Percentiles rank a stretch among this genome's conserved stretches.
Conservation (phyloP, 2,113 vertebrate species). For the Crotalus horridus region DNA sequence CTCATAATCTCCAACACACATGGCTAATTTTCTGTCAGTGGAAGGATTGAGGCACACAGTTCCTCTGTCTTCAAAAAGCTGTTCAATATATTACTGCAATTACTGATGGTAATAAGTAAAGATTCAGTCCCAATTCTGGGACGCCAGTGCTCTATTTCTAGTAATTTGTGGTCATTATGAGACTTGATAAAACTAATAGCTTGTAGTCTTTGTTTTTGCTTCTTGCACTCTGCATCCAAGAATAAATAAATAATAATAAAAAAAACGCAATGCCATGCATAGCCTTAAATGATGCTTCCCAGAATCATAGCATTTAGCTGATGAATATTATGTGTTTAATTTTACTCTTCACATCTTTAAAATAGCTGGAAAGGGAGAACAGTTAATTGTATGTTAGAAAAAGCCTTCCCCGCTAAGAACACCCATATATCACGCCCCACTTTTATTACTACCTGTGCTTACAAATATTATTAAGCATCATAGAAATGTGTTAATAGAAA, state of each 20-base stretch:
- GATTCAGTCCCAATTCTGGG: neutral
- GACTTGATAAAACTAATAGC: neutral
- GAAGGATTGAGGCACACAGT: neutral
- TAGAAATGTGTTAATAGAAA: neutral
- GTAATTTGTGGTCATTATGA: constrained; percentile 46
- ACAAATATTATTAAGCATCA: neutral
- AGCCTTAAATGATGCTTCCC: neutral
- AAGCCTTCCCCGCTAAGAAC: neutral
- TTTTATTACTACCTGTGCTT: neutral
- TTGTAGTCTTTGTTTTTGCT: neutral
- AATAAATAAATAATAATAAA: neutral
- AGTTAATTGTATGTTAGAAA: neutral
- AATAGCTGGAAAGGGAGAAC: neutral
- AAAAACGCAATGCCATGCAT: too few relatives aligned
- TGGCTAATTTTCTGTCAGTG: neutral
- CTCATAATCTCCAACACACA: neutral
- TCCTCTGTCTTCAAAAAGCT: neutral
- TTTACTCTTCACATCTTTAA: neutral
- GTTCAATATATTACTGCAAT: neutral
- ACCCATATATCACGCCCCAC: neutral
- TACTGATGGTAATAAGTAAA: neutral
- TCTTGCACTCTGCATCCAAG: constrained; percentile 23
- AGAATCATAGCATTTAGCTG: constrained; percentile 19
- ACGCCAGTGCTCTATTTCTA: constrained; percentile 38
- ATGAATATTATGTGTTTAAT: constrained; percentile 13